A percentile compares a stretch with the other conserved stretches of the same genome.
Conservation (phyloP, 1,140 invertebrate genomes). For the Carposina sasakii region DNA sequence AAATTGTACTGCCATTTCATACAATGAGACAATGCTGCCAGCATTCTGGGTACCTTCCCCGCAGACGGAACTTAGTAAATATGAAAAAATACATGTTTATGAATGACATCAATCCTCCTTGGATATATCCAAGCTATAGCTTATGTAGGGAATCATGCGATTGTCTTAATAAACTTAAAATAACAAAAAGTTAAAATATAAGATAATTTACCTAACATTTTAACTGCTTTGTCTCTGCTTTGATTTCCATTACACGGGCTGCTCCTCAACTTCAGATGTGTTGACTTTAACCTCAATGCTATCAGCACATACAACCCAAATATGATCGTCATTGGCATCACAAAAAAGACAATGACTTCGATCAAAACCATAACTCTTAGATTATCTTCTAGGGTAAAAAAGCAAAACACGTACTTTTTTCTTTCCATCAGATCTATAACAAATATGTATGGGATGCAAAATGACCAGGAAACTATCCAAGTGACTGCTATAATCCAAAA, state of each 20-base stretch:
- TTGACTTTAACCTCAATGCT: conserved; percentile 79
- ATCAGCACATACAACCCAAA: conserved; percentile 88
- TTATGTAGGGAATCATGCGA: too few species aligned
- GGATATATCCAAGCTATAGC: too few species aligned
- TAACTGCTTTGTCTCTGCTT: conserved; percentile 70
- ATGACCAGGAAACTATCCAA: conserved; percentile 79
- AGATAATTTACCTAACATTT: conserved; percentile 72
- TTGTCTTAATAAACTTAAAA: too few species aligned
- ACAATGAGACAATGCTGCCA: too few species aligned
- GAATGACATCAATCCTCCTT: too few species aligned
- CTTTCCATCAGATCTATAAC: conserved; percentile 77
- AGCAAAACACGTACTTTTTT: conserved; percentile 66
- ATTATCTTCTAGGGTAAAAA: conserved; percentile 68
- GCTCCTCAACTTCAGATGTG: conserved; percentile 67
- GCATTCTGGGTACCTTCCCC: too few species aligned
- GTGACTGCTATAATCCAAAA: conserved; percentile 81
- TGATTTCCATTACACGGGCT: conserved; percentile 50
- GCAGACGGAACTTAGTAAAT: too few species aligned
- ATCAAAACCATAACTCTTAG: conserved; percentile 80
- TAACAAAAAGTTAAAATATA: too few species aligned
- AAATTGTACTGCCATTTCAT: too few species aligned
- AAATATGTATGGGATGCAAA: conserved; percentile 85
- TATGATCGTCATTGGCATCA: conserved; percentile 88
- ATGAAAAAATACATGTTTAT: too few species aligned
- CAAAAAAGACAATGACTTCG: conserved; percentile 88